phyloP scores from a whole-genome alignment of 2,888 invertebrate species.

The Heliothis peltigera region DNA sequence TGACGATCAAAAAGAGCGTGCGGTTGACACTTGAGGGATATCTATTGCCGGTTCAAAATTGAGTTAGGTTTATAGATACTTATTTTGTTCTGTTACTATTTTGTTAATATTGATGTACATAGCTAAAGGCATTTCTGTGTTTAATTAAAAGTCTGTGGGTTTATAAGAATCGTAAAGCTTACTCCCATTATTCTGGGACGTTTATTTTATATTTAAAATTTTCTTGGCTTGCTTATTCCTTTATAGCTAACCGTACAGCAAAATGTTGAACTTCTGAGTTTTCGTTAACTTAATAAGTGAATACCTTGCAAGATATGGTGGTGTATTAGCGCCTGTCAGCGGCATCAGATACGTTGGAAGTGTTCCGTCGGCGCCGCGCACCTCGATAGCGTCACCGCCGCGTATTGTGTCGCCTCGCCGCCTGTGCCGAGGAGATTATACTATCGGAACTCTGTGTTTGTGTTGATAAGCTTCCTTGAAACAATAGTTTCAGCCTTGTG shows the following conservation, averaged over 20 bases:
- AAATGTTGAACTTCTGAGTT: too few species aligned
- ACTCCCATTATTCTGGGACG: not conserved
- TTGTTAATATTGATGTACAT: not conserved
- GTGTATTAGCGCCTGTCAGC: constrained; percentile 31
- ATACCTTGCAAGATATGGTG: constrained; percentile 3
- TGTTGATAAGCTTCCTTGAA: constrained; percentile 2
- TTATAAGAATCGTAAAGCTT: not conserved
- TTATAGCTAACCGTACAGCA: too few species aligned
- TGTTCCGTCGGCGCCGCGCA: constrained; percentile 29
- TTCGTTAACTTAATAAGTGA: constrained; percentile 4
- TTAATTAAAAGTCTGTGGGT: not conserved
- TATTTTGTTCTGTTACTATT: constrained; percentile 17
- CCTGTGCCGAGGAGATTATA: constrained; percentile 23
- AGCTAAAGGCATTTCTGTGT: not conserved
- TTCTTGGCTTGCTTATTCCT: not conserved
- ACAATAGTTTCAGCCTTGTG: constrained; percentile 6
- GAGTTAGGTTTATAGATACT: constrained; percentile 3
- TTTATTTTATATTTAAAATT: not conserved
- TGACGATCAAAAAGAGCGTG: constrained; percentile 60
- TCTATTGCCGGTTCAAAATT: constrained; percentile 41
- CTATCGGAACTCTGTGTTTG: constrained; percentile 23
- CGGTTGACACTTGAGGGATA: constrained; percentile 34
- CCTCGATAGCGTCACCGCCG: constrained; percentile 24
- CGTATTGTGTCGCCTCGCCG: constrained; percentile 23
- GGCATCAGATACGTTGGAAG: constrained; percentile 51